Base-by-base conservation (phyloP, 2,113 vertebrate genomes). In the Scomber scombrus region DNA sequence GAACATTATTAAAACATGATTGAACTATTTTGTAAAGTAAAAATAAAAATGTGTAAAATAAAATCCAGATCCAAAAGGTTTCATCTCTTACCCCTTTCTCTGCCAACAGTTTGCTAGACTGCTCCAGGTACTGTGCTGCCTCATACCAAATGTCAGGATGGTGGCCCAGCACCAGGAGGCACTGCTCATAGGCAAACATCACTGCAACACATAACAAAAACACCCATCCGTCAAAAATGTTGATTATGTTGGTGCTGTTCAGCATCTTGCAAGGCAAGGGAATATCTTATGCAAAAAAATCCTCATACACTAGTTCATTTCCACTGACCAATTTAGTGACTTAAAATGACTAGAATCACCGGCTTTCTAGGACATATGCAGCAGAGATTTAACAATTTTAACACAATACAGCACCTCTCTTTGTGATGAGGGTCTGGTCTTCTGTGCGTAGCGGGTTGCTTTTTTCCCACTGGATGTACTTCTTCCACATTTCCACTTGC, bases 401-500 rank as follows among this genome's bases (percentile, higher is more conserved):
- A 26, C 7, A 15, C 19, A 16, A 9, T 6, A 19, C 14, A 18
- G 45, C 79, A 99, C 98, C 98, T 97, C 98, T 97, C 88, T 99
- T 99, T 56, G 98, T 99, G 93, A 99, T 99, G 50, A 99, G 97
- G 0, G 97, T 99, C 91, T 99, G 98, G 91, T 99, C 98, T 90
- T 99, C 98, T 58, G 98, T 99, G 2, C 98, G 96, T 5, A 99
- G 92, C 0, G 98, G 98, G 90, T 99, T 99, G 91, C 98, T 99
- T 85, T 99, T 99, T 78, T 99, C 98, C 98, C 98, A 99, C 89
- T 99, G 97, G 89, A 99, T 99, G 80, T 99, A 99, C 34, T 99
- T 99, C 88, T 99, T 99, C 98, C 98, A 99, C 98, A 99, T 99
- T 78, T 99, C 98, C n/a, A 99, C 98, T 83, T 99, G 98, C 93